Percentiles rank a stretch among this genome's conserved stretches.
Conservation (phyloP, 1,140 invertebrate genomes). For the Trichonephila clavipes region DNA sequence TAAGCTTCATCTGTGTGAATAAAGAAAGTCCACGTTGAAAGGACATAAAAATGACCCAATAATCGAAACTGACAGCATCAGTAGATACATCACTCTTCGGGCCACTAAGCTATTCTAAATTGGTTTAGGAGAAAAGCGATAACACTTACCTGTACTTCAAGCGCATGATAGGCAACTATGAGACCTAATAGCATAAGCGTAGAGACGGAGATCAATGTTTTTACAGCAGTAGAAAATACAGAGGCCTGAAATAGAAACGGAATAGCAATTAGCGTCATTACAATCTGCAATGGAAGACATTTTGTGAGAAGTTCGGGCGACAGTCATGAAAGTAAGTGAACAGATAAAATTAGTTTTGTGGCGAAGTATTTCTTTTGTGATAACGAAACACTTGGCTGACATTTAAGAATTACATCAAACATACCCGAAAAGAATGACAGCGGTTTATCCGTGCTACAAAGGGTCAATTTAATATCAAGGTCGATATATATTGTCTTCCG, state of each 20-base stretch:
- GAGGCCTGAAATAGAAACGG: conserved; percentile 86
- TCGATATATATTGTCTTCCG: too few relatives aligned
- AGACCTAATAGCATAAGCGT: conserved; percentile 99
- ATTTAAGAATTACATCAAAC: background rate
- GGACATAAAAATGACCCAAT: background rate
- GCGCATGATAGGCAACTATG: conserved; percentile 99
- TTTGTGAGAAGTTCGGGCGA: conserved; percentile 57
- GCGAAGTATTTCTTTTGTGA: conserved; percentile 10
- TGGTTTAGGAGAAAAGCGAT: background rate
- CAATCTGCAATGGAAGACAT: conserved; percentile 20
- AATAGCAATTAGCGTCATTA: conserved; percentile 70
- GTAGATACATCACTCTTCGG: background rate
- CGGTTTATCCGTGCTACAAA: background rate
- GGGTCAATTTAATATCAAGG: background rate
- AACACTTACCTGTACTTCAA: conserved; percentile 97
- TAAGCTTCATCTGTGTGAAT: too few relatives aligned
- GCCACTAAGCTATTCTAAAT: background rate
- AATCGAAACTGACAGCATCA: background rate
- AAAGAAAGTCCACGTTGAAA: too few relatives aligned
- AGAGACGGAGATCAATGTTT: conserved; percentile 98
- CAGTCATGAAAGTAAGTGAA: conserved; percentile 25
- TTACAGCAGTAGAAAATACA: conserved; percentile 97
- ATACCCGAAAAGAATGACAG: background rate
- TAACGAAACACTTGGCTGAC: background rate
- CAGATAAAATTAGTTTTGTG: conserved; percentile 27